phyloP scores from a whole-genome alignment of 1,140 invertebrate genomes.

The Drosophila mauritiana region DNA sequence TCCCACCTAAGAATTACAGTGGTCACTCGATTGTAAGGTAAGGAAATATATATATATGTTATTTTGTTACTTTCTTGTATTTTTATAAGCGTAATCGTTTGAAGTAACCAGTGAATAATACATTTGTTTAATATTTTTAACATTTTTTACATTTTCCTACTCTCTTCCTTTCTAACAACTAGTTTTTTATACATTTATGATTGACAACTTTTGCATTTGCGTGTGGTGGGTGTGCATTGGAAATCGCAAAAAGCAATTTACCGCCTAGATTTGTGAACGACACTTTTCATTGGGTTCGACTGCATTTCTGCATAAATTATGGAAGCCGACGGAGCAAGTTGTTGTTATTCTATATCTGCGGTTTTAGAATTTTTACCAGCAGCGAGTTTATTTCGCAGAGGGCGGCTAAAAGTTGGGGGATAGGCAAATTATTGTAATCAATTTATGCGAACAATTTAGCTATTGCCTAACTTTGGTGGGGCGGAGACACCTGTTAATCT shows the following conservation, averaged over 20 bases:
- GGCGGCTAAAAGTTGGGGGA: constrained; percentile 26
- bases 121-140: too few species aligned
- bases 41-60: too few species aligned
- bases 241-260: constrained; percentile 38
- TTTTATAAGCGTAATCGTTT: too few species aligned
- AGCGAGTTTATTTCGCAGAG: constrained; percentile 25
- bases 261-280: constrained; percentile 37
- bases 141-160: background rate
- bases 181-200: constrained; percentile 7
- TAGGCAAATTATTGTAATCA: constrained; percentile 47
- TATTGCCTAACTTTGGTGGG: constrained; percentile 29
- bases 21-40: background rate
- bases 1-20: constrained; percentile 23
- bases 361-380: constrained; percentile 12
- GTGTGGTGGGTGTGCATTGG: constrained; percentile 12
- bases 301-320: constrained; percentile 73
- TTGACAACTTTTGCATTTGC: constrained; percentile 29
- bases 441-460: constrained; percentile 52
- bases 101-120: too few species aligned
- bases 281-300: constrained; percentile 34
- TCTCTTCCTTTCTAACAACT: background rate
- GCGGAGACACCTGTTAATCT: constrained; percentile 60
- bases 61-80: too few species aligned
- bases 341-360: constrained; percentile 22
- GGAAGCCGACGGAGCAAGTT: constrained; percentile 26